Base-by-base conservation (phyloP, 2,888 invertebrate species). In the Hartigia nigra region DNA sequence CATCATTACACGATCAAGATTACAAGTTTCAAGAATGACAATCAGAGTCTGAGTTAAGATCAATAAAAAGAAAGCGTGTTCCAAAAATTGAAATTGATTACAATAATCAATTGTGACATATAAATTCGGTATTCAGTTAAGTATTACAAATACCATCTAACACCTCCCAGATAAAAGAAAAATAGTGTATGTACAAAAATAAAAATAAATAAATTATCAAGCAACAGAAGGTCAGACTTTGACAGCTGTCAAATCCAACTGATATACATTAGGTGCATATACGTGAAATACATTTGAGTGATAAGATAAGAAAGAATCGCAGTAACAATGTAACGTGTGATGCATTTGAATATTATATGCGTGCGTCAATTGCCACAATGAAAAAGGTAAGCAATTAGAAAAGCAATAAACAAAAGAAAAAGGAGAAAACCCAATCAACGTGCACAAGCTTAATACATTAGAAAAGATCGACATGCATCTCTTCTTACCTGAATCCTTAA, bases 81-180 rank as follows among this genome's bases (percentile, higher is more conserved):
- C 9, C 55, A 55, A 39, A 39, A 4, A 23, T 55, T 9, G 9
- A 23, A 55, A 2, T 55, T 23, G 23, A 55, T 23, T 55, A 55
- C 5, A 2, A 55, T 23, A 55, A 55, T 55, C 55, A 55, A 55
- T 2, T 23, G 55, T 9, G 23, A 55, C 55, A 55, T 14, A 23
- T 55, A 23, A 55, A 55, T 55, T 14, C 23, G 55, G 23, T 55
- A 0, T 9, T 9, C 9, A 55, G 23, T 23, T 14, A 12, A 72
- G 31, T 72, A 34, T 14, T 72, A 12, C 69, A 77, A 69, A 37
- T 79, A 82, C 81, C 82, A 81, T 75, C 72, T 77, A 79, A 82
- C 79, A 81, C 82, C 82, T 82, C 82, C 82, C 81, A 81, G 77
- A 81, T 76, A 76, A 37, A 69, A 69, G 23, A 76, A n/a, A 76